phyloP scores from a whole-genome alignment of 2,113 vertebrate species.

The Anarhynchus alexandrinus region DNA sequence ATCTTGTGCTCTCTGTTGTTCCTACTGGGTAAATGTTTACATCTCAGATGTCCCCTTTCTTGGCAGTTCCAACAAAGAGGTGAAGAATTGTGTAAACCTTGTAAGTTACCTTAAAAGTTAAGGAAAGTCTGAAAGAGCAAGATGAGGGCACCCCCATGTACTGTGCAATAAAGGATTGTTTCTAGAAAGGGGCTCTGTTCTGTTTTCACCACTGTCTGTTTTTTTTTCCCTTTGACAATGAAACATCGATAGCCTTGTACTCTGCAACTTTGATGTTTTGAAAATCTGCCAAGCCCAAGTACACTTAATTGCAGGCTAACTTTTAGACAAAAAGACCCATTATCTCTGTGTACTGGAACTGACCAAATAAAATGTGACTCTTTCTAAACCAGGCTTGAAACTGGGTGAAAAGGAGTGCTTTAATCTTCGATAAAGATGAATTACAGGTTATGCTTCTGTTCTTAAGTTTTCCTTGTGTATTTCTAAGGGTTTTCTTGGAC shows the following conservation, averaged over 20 bases:
- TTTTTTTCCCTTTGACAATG: neutral
- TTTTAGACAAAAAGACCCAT: neutral
- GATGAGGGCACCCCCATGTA: neutral
- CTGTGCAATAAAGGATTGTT: neutral
- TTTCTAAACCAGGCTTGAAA: neutral
- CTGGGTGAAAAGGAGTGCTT: neutral
- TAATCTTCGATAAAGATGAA: neutral
- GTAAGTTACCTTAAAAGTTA: neutral
- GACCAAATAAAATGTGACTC: neutral
- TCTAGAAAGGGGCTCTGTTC: neutral
- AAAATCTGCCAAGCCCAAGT: neutral
- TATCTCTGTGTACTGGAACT: neutral
- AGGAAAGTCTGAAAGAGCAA: neutral
- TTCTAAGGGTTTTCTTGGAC: neutral
- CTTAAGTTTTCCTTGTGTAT: neutral
- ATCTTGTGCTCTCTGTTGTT: neutral
- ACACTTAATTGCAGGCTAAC: neutral
- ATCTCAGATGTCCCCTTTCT: neutral
- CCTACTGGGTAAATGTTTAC: neutral
- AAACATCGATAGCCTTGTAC: neutral
- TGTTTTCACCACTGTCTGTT: neutral
- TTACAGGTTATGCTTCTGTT: neutral
- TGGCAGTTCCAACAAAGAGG: neutral
- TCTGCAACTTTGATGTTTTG: neutral
- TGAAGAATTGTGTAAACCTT: neutral